Evolutionary conservation across 2,113 vertebrate genomes (phyloP).

Genomic region (Catharus bicknelli): DNA sequence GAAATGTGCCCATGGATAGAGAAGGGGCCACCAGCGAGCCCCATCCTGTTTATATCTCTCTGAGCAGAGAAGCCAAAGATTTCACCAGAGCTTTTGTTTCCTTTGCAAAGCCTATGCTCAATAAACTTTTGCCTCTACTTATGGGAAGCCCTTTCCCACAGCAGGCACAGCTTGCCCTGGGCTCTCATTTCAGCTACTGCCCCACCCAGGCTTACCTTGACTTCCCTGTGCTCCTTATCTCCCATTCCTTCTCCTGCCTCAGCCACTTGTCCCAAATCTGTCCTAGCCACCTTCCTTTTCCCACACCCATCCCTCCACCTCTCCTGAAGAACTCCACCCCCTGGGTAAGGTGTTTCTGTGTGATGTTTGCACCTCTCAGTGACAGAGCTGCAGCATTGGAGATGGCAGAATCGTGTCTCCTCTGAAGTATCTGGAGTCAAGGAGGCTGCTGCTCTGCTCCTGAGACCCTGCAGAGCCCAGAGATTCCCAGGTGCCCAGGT

Average conservation of each 20-base stretch:
- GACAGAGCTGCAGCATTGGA: background rate
- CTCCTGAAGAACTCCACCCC: background rate
- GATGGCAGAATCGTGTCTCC: accelerated
- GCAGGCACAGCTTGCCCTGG: background rate
- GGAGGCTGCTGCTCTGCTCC: background rate
- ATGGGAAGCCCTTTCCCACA: background rate
- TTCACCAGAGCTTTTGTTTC: background rate
- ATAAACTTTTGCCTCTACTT: background rate
- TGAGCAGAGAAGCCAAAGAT: background rate
- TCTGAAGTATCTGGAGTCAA: background rate
- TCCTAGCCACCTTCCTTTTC: background rate
- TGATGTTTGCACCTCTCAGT: accelerated
- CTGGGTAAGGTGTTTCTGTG: background rate
- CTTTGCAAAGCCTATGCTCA: background rate
- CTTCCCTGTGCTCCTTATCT: background rate
- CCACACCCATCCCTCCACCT: background rate
- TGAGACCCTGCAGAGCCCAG: background rate
- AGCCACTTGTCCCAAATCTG: background rate
- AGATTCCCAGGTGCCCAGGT: background rate
- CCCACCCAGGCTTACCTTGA: background rate
- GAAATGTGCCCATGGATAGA: background rate
- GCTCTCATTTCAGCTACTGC: background rate
- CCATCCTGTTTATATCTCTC: background rate
- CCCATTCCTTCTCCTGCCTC: background rate
- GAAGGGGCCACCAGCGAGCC: background rate